Base-by-base conservation (phyloP, 2,888 invertebrate genomes). In the Tricholauxania praeusta region DNA sequence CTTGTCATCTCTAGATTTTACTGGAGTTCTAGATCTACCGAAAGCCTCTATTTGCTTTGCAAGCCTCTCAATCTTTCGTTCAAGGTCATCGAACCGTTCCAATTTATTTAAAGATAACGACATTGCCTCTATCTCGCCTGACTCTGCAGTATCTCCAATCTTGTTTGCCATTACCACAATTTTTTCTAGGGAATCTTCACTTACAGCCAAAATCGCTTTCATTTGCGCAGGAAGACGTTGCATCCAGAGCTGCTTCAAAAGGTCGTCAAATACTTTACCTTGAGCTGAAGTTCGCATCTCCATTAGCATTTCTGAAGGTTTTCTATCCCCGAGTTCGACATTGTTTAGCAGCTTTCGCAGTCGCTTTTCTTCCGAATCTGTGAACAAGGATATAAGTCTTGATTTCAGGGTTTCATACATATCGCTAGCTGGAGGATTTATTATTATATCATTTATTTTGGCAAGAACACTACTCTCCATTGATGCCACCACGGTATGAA, bases 301-400 rank as follows among this genome's bases (percentile, higher is more conserved):
- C 28, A 28, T 28, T 28, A 28, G 28, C 57, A 17, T 57, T 57
- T 57, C 57, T 14, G 57, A 57, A 57, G 57, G 15, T 57, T 57
- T 57, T 17, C 55, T 55, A 55, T 17, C 55, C 14, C 55, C 55
- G 17, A 55, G 55, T 6, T 55, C 55, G 17, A 57, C 57, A 17
- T 57, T 57, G 12, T 4, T 28, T 28, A 28, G 28, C 28, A 28
- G 28, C 28, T 28, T 28, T 3, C 28, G 28, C 28, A 28, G 28
- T 28, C 28, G 28, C 28, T 28, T 28, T 2, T 28, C 28, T 28
- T 4, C 28, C 28, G 28, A 28, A 28, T 28, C 28, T 28, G 28
- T 28, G 28, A 28, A 28, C 0, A 4, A 28, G 28, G 28, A 28
- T 4, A 28, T 4, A 28, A 28, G 28, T 28, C 28, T 28, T 3